A percentile compares a stretch with the other conserved stretches of the same genome.
These are phyloP conservation scores for Siniperca knerii DNA, from an alignment of 2,113 vertebrate species.

Conservation along the genomic window DNA sequence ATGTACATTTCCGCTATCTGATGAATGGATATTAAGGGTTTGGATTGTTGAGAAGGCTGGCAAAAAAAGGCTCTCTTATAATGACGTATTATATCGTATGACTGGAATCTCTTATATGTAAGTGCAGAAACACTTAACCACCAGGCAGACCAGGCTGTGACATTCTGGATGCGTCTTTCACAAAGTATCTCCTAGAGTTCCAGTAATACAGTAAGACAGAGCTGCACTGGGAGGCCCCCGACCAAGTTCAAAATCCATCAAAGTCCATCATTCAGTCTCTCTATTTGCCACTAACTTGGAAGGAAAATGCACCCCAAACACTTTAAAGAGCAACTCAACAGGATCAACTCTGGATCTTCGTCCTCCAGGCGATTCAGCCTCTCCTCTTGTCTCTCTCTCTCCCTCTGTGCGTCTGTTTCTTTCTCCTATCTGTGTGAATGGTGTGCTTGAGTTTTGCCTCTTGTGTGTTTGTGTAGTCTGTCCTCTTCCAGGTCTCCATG, in stretches of 20 bases:
- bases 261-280: background rate
- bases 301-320: background rate
- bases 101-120: background rate
- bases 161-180: background rate
- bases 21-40: background rate
- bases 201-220: conserved; percentile 12
- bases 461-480: too few relatives aligned
- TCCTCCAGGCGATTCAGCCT: too few relatives aligned
- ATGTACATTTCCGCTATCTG: background rate
- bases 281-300: too few relatives aligned
- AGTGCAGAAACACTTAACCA: conserved; percentile 1
- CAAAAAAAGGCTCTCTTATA: background rate
- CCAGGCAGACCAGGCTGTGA: background rate
- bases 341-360: too few relatives aligned
- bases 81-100: background rate
- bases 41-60: background rate
- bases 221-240: background rate
- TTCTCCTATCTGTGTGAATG: too few relatives aligned
- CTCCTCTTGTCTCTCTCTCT: too few relatives aligned
- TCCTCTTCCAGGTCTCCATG: too few relatives aligned
- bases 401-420: too few relatives aligned
- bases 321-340: background rate
- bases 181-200: background rate
- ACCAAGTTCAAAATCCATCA: conserved; percentile 13
- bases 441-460: too few relatives aligned